phyloP scores from a whole-genome alignment of 2,888 invertebrate species.

The Scotopteryx bipunctaria region DNA sequence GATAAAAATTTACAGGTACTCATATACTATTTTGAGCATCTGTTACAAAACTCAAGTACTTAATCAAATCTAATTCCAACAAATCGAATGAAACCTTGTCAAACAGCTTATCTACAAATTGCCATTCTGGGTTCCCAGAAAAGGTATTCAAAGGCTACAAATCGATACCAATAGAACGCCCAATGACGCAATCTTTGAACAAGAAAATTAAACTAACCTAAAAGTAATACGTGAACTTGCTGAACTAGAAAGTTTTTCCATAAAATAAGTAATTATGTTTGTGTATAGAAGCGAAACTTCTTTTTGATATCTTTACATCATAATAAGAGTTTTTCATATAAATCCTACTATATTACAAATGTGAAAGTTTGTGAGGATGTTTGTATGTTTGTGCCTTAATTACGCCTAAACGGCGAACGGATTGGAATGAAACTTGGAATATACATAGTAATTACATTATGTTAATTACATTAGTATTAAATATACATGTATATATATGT shows the following conservation, averaged over 20 bases:
- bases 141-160: constrained; percentile 22
- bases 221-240: constrained; percentile 39
- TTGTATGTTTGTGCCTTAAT: too few relatives aligned
- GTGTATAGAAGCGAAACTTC: constrained; percentile 3
- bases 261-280: constrained; percentile 14
- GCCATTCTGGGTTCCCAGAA: constrained; percentile 6
- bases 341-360: too few relatives aligned
- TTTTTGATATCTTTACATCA: too few relatives aligned
- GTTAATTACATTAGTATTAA: too few relatives aligned
- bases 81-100: constrained; percentile 7
- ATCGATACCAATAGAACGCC: constrained; percentile 31
- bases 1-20: too few relatives aligned
- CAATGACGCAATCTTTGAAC: constrained; percentile 36
- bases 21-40: not conserved
- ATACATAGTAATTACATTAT: too few relatives aligned
- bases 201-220: constrained; percentile 36
- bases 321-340: too few relatives aligned
- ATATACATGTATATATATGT: too few relatives aligned
- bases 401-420: too few relatives aligned
- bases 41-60: not conserved
- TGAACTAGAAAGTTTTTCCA: constrained; percentile 31
- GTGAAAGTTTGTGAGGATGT: too few relatives aligned
- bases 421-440: too few relatives aligned
- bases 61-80: not conserved
- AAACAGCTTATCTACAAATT: constrained; percentile 15